Base-by-base conservation (phyloP, 1,140 invertebrate species). In the Belonocnema kinseyi region DNA sequence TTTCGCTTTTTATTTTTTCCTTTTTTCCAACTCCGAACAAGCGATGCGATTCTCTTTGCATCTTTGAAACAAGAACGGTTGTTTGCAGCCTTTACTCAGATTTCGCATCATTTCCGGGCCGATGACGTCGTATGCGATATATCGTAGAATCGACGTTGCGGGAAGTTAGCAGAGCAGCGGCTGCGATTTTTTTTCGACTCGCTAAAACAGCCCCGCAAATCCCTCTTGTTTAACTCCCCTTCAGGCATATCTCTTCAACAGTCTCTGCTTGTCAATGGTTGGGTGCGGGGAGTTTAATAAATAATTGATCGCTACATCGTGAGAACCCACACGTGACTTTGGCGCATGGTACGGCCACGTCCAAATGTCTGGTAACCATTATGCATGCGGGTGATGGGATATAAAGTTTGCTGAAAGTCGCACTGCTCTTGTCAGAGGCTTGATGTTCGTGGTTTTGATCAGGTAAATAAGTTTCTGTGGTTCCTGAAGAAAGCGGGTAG, bases 261-360 rank as follows among this genome's bases (percentile, higher is more conserved):
- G n/a, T 46, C 26, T 61, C 11, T 16, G 33, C 33, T 33, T 46
- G 61, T 66, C 26, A 66, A 46, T 46, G 40, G 40, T 46, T 46
- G 40, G 11, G 61, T 46, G 61, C n/a, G 61, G 61, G n/a, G 26
- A 66, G 40, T 66, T 66, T 40, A 66, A 66, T 66, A 66, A 66
- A 66, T 66, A 66, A 66, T 66, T 66, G 61, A 66, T 66, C 40
- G 61, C 61, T n/a, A 16, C 13, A 66, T 40, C 61, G 61, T 66
- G 61, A 46, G 61, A 66, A 66, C 26, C 26, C 40, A 66, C 61
- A 66, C 61, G 61, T 66, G 61, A 66, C 61, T 66, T 66, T 66
- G 26, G 61, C 26, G 61, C 26, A 66, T 66, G 61, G 17, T 54
- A 54, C 53, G 33, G 12, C 16, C 33, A 8, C 14, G 40, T 46